Evolutionary conservation across 2,888 invertebrate species (phyloP), one percentile per base, ranked within the genome.

Genomic region (Epinotia brunnichana): DNA sequence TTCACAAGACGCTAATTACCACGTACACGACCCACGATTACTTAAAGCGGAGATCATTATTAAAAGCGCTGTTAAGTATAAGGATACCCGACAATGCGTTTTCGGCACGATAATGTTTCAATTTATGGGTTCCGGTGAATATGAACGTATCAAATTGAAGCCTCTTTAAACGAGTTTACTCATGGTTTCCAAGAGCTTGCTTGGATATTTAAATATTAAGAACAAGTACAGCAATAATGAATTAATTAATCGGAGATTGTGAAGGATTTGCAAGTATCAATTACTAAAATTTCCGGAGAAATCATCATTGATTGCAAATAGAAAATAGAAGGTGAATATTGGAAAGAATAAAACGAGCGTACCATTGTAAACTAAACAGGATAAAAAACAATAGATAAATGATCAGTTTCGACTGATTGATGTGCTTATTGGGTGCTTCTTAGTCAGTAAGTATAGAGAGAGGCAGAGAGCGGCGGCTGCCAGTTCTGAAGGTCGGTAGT

Each of bases 41-140:
- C 73, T 75, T 75, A 77, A 70, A 74, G 73, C 67, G 75, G 71
- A 73, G 74, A 76, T 78, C 76, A 75, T 80, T 76, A 78, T 74
- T 76, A 76, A 63, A 67, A 63, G 24, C 64, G 59, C 62, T 63
- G 68, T 41, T 69, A 73, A 63, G 73, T 63, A 61, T 72, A 59
- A 63, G 56, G 60, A 68, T 71, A 61, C 54, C 62, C 57, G 60
- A 68, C 56, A 72, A 35, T 72, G 61, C 56, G 13, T 70, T 53
- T 56, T 67, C 29, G 44, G 56, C 29, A 56, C 54, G 48, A 62
- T 67, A 48, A 62, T 56, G 44, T 62, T 68, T 61, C 54, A 56
- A 61, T 56, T 61, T 44, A 48, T 61, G 72, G 72, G 61, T 72
- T 68, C 72, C 61, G 61, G 13, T 56, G 44, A 67, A 41, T 66